Conservation (phyloP, 2,797 vertebrate species). For the Lutjanus argentimaculatus region DNA sequence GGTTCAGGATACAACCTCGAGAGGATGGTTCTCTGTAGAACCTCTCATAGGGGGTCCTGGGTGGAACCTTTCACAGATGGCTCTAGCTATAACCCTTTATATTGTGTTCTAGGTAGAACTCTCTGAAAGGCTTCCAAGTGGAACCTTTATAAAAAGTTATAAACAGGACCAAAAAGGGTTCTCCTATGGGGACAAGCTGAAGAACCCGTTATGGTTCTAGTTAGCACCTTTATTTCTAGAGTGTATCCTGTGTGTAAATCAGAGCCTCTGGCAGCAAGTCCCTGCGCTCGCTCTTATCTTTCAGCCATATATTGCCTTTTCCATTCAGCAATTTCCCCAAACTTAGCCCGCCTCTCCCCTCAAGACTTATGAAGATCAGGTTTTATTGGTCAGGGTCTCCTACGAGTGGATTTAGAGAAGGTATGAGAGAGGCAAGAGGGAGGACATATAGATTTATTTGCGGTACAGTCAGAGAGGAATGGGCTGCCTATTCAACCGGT, state of each 20-base stretch:
- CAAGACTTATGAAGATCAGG: slow-evolving; percentile 75
- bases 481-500: slow-evolving; percentile 66
- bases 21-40: too few species aligned
- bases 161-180: too few species aligned
- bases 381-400: slow-evolving; percentile 76
- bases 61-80: too few species aligned
- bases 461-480: slow-evolving; percentile 49
- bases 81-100: too few species aligned
- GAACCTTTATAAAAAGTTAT: too few species aligned
- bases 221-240: too few species aligned
- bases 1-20: too few species aligned
- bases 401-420: slow-evolving; percentile 64
- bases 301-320: slow-evolving; percentile 80
- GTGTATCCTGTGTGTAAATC: slow-evolving; percentile 71
- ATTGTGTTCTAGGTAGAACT: too few species aligned
- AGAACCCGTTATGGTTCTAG: too few species aligned
- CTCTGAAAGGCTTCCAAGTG: too few species aligned
- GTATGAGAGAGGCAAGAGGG: slow-evolving; percentile 56
- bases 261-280: slow-evolving; percentile 72
- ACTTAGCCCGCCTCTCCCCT: slow-evolving; percentile 69
- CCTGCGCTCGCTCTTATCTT: slow-evolving; percentile 73
- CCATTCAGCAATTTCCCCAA: slow-evolving; percentile 79
- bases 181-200: too few species aligned
- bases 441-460: slow-evolving; percentile 70
- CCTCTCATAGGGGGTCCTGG: too few species aligned